These are phyloP conservation scores for Venustoraphidia nigricollis DNA, from an alignment of 2,888 invertebrate species.

Conservation along the genomic window DNA sequence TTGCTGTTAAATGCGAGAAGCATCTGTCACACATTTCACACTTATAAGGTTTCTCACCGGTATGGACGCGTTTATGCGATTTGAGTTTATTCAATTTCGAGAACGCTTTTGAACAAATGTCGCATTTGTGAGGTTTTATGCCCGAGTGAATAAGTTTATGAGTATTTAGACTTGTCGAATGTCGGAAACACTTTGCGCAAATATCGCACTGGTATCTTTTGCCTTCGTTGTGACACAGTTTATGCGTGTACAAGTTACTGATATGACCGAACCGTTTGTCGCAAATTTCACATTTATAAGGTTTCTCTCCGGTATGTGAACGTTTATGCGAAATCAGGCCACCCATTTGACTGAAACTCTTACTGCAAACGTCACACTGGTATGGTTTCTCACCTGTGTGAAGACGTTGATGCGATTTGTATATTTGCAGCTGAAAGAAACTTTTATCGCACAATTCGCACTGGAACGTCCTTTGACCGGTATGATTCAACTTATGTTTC, in stretches of 20 bases:
- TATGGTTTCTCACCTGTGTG: too few species aligned
- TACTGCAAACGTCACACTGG: too few species aligned
- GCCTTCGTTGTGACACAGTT: slow-evolving; percentile 25
- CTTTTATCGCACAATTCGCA: slow-evolving; percentile 26
- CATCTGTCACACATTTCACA: neutral
- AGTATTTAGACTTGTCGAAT: slow-evolving; percentile 26
- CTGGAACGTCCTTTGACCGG: slow-evolving; percentile 26
- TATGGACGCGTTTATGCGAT: neutral
- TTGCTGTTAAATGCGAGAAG: too few species aligned
- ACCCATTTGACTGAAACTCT: slow-evolving; percentile 17
- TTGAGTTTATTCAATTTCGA: slow-evolving; percentile 16
- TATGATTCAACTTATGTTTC: slow-evolving; percentile 30
- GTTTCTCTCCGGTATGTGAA: slow-evolving; percentile 11
- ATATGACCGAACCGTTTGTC: slow-evolving; percentile 27
- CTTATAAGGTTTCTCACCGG: neutral
- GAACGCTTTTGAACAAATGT: slow-evolving; percentile 25
- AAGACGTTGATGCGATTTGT: slow-evolving; percentile 17
- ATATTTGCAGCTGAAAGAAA: slow-evolving; percentile 12
- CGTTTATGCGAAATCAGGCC: slow-evolving; percentile 26
- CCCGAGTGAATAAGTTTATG: slow-evolving; percentile 27
- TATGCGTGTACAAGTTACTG: slow-evolving; percentile 25
- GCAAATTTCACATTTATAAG: slow-evolving; percentile 25
- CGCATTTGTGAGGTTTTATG: slow-evolving; percentile 27
- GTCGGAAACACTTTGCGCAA: slow-evolving; percentile 25
- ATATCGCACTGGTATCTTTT: slow-evolving; percentile 25